Evolutionary conservation across 2,888 invertebrate species (phyloP).

Genomic region (Blastobasis adustella): DNA sequence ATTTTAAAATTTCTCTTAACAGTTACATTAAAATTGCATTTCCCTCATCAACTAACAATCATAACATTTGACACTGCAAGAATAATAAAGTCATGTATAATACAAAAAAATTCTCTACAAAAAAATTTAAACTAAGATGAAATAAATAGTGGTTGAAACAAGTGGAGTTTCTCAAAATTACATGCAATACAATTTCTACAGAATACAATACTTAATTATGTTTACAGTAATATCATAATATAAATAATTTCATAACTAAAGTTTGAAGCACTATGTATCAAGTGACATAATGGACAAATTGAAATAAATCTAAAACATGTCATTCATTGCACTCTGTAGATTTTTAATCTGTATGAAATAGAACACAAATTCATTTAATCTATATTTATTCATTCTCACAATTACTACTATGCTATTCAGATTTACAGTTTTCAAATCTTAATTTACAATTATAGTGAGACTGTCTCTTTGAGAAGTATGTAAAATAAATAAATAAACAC

Average conservation of each 20-base stretch:
- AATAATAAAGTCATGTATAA: constrained; percentile 15
- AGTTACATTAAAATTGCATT: constrained; percentile 33
- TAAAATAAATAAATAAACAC: no score
- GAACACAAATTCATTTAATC: no score
- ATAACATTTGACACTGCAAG: constrained; percentile 33
- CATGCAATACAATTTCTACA: constrained; percentile 11
- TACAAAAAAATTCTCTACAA: constrained; percentile 15
- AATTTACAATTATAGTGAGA: no score
- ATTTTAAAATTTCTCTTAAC: constrained; percentile 47
- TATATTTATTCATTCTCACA: no score
- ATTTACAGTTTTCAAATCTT: no score
- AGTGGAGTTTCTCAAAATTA: constrained; percentile 6
- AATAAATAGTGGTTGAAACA: constrained; percentile 21
- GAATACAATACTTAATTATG: not conserved
- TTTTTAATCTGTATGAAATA: constrained; percentile 18
- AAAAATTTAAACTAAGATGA: constrained; percentile 13
- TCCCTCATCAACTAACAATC: constrained; percentile 41
- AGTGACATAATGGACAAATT: no score
- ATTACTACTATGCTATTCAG: no score
- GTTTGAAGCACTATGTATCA: no score
- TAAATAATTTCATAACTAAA: no score
- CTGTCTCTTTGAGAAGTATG: no score
- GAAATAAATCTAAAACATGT: no score
- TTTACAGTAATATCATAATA: no score
- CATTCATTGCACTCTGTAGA: constrained; percentile 20